These are phyloP conservation scores for Ardeotis arabs DNA, from an alignment of 2,113 vertebrate genomes.

Conservation along the genomic window DNA sequence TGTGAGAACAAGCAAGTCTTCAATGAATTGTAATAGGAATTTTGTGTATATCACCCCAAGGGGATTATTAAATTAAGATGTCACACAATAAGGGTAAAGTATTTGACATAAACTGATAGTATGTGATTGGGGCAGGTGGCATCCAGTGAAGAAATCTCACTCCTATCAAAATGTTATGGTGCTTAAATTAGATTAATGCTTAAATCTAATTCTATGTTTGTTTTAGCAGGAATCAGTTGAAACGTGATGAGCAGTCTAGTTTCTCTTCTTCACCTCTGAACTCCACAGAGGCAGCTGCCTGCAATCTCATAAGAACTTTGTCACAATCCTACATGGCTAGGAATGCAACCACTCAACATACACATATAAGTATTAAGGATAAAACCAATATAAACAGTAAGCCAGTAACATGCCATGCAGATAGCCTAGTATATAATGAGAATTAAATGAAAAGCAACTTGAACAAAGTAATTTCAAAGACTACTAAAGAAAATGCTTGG, in stretches of 20 bases:
- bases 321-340: neutral
- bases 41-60: neutral
- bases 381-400: neutral
- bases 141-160: neutral
- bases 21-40: neutral
- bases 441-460: neutral
- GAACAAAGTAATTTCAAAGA: neutral
- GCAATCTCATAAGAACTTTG: neutral
- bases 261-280: neutral
- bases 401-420: neutral
- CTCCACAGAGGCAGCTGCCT: neutral
- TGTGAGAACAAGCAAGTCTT: neutral
- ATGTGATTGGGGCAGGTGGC: neutral
- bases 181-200: neutral
- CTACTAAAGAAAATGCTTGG: neutral
- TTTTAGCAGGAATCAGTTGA: neutral
- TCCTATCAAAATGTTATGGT: neutral
- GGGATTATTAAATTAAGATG: neutral
- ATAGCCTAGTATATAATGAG: accelerated
- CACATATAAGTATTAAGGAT: neutral
- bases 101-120: neutral
- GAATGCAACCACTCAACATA: neutral
- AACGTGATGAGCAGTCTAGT: neutral
- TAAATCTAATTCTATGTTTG: neutral
- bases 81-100: neutral